Evolutionary conservation across 2,888 invertebrate species (phyloP), one percentile per base, ranked within the genome.

Genomic region (Gari tellinella): DNA sequence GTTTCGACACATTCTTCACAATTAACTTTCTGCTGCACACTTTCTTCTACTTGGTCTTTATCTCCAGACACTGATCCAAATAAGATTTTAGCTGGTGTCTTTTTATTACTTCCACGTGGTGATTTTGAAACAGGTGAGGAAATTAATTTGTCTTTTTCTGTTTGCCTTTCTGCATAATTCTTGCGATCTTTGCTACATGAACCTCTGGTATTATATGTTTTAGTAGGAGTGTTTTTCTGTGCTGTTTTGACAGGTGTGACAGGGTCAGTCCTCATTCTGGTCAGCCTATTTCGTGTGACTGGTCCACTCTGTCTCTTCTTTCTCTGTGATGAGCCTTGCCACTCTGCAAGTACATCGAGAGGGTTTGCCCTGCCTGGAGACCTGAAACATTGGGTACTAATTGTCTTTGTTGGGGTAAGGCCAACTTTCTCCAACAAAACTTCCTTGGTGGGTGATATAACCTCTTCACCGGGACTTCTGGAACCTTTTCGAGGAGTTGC

Each of bases 331-430:
- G 74, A 61, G 14, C 56, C 65, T 43, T 61, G 65, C 58, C 60
- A 69, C 14, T 64, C 68, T 1, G 64, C 60, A 2, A 74, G 37
- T 17, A 65, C 23, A 45, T 69, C 68, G 10, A 65, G 61, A n/a
- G 51, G 55, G 55, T 63, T 75, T 4, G 64, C 51, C 38, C 60
- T 76, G 15, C 31, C 55, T 51, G 76, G 72, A 17, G 78, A 78
- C 19, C 41, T 46, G n/a, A 67, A 55, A 15, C 51, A 40, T 10
- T 25, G 12, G 7, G 25, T 41, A 43, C 19, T n/a, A n/a, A 23
- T 19, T 25, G 61, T 7, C 63, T 78, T 78, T 15, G 56, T 78
- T 19, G 78, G 78, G 7, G 78, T 78, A 15, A 78, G 48, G 10
- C 78, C 78, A 37, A 78, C 65, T 21, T 64, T 72, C 45, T 73